Base-by-base conservation (phyloP, 2,797 vertebrate genomes). In the Furcifer pardalis region DNA sequence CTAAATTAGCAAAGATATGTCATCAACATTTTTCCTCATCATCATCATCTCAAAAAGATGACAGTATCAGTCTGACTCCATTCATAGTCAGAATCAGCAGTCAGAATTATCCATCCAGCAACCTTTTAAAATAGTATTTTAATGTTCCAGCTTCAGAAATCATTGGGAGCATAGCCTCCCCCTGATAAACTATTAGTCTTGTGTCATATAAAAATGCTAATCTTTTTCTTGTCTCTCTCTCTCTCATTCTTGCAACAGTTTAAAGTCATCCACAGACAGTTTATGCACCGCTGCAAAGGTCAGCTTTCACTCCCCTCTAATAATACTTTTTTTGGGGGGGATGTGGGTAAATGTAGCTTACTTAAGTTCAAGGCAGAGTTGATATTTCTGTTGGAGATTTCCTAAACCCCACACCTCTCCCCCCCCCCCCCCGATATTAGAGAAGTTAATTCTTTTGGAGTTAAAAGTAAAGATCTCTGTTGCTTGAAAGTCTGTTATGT, bases 51-150 rank as follows among this genome's bases (percentile, higher is more conserved):
- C 17, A 77, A 84, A 63, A 84, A 25, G 1, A 3, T 52, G 69
- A 80, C 44, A 76, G 5, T 79, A 1, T 65, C 86, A 59, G 7
- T 32, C 68, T 66, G 49, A 1, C 65, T 86, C 35, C 81, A 19
- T 32, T 87, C 69, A 87, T 68, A 91, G 65, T 88, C 72, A 83
- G 73, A 83, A 83, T 60, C 17, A 32, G 63, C 80, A 76, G 42
- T 30, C 40, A 40, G 0, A 35, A 59, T 88, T 74, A 75, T 84
- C 87, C 60, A 80, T 60, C 86, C 84, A 79, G 83, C 25, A 59
- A 56, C 49, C n/a, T 35, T 44, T 84, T 69, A 76, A 81, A 90
- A 77, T 7, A 71, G 73, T 81, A 71, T 30, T 1, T 4, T 86
- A 83, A 60, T 35, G 87, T 17, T 59, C 30, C 40, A 1, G 60